phyloP scores from a whole-genome alignment of 1,140 invertebrate genomes.

The Drosophila parvula region DNA sequence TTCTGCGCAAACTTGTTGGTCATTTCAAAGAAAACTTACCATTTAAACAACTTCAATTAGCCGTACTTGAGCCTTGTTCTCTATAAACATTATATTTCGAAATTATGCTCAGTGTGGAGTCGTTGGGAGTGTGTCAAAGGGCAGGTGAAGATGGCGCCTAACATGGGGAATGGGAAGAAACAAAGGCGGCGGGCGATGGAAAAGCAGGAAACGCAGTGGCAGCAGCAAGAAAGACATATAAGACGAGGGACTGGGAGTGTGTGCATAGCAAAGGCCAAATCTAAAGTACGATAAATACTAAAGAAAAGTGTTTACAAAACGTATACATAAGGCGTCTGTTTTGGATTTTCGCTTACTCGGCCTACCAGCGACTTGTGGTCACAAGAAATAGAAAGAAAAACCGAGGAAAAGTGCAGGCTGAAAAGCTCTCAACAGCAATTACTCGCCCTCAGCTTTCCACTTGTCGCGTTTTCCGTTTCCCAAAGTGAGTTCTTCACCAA shows the following conservation, averaged over 20 bases:
- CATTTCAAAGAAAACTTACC: no score
- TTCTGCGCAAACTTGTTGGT: not conserved
- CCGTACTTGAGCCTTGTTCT: no score
- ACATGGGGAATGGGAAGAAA: conserved; percentile 4
- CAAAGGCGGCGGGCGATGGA: conserved; percentile 1
- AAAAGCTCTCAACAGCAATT: conserved; percentile 6
- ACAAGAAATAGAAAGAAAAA: not conserved
- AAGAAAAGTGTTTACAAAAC: conserved; percentile 46
- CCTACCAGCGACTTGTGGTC: conserved; percentile 22
- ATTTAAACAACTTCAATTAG: no score
- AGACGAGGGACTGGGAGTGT: conserved; percentile 12
- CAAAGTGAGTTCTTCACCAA: not conserved
- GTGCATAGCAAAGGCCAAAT: conserved; percentile 68
- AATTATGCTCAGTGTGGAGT: not conserved
- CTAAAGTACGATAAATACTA: conserved; percentile 71
- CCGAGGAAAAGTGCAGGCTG: conserved; percentile 1
- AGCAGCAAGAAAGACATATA: not conserved
- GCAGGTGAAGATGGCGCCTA: conserved; percentile 15
- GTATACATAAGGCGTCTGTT: conserved; percentile 39
- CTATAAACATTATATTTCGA: no score
- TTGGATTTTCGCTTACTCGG: conserved; percentile 38
- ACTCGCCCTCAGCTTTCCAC: not conserved
- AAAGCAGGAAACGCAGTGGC: not conserved
- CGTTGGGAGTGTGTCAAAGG: conserved; percentile 37
- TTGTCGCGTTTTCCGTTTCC: not conserved